These are phyloP conservation scores for Pterocles gutturalis DNA, from an alignment of 2,113 vertebrate species.

Conservation along the genomic window DNA sequence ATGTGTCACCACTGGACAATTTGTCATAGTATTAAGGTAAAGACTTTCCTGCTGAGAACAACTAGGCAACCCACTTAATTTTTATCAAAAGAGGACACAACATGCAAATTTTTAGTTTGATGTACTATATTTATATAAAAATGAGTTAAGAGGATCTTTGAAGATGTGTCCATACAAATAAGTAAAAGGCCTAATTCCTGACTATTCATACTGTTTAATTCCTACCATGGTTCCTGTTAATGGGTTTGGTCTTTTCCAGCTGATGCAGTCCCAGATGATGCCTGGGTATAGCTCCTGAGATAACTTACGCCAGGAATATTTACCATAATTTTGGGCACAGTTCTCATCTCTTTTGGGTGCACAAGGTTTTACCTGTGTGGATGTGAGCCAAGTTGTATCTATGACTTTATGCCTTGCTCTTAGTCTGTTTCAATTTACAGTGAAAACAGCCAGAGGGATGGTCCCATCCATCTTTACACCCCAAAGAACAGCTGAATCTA, in stretches of 20 bases:
- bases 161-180: not conserved
- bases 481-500: not conserved
- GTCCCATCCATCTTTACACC: not conserved
- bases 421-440: not conserved
- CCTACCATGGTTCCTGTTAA: not conserved
- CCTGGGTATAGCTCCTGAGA: not conserved
- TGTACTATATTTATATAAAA: not conserved
- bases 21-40: not conserved
- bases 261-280: not conserved
- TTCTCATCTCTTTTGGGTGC: not conserved
- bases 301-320: not conserved
- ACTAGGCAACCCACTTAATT: not conserved
- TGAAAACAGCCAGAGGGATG: not conserved
- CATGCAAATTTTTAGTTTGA: not conserved
- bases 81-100: not conserved
- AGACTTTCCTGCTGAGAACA: not conserved
- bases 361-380: not conserved
- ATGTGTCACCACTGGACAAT: rapidly evolving
- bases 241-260: not conserved
- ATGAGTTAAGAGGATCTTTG: not conserved
- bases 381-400: not conserved
- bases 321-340: not conserved
- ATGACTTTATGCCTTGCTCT: not conserved
- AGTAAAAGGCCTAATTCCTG: not conserved
- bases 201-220: not conserved